Conservation (phyloP, 2,113 vertebrate species). For the Guaruba guarouba region DNA sequence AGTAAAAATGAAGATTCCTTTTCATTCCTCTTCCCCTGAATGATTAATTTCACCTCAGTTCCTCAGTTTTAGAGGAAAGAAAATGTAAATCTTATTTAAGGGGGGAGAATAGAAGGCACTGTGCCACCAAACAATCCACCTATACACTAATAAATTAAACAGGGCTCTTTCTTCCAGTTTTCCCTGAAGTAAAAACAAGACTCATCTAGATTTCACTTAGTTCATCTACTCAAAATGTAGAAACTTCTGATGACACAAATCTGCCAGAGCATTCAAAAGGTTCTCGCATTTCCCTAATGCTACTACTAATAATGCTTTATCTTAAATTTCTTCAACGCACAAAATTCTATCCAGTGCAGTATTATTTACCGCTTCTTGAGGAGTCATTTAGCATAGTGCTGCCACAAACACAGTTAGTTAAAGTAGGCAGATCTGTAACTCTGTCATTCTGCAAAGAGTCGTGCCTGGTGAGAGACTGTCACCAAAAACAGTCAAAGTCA, state of each 20-base stretch:
- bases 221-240: not conserved
- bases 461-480: not conserved
- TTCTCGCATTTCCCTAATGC: not conserved
- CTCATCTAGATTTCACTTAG: not conserved
- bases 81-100: not conserved
- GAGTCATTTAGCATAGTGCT: not conserved
- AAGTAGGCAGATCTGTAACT: not conserved
- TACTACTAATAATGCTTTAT: not conserved
- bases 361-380: not conserved
- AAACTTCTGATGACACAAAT: not conserved
- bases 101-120: not conserved
- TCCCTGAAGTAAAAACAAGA: not conserved
- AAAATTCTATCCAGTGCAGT: not conserved
- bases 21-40: not conserved
- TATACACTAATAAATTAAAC: not conserved
- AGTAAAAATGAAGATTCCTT: not conserved
- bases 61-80: not conserved
- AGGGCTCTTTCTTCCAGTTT: not conserved
- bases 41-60: not conserved
- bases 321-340: not conserved
- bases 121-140: not conserved
- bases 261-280: not conserved
- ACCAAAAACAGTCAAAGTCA: not conserved
- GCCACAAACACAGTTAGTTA: not conserved
- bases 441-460: not conserved